Conservation (phyloP, 2,113 vertebrate species). For the Nesoenas mayeri region DNA sequence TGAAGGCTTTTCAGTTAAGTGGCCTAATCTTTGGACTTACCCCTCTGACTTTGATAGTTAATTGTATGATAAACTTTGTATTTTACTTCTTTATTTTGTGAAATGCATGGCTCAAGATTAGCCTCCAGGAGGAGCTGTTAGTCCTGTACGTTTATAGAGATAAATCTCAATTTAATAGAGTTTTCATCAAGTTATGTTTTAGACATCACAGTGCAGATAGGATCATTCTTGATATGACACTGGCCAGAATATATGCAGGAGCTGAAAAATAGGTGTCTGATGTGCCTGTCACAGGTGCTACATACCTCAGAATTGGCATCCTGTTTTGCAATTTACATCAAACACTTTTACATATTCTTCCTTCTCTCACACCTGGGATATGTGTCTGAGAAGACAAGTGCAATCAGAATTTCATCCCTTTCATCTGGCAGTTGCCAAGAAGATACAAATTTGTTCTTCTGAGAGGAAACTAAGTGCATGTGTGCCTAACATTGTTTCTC, state of each 20-base stretch:
- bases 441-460: neutral
- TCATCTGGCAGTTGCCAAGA: neutral
- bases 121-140: slow-evolving; percentile 33
- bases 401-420: neutral
- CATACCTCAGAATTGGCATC: neutral
- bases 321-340: neutral
- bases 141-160: neutral
- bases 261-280: slow-evolving; percentile 4
- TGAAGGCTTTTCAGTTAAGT: neutral
- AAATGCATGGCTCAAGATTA: neutral
- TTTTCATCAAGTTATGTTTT: neutral
- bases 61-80: neutral
- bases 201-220: neutral
- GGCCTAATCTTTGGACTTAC: neutral
- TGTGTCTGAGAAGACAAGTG: neutral
- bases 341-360: neutral
- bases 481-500: neutral
- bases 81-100: neutral
- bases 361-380: neutral
- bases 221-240: neutral
- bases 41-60: neutral
- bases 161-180: neutral
- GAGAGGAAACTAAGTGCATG: neutral
- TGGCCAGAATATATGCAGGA: neutral
- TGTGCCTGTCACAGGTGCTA: neutral